Evolutionary conservation across 2,888 invertebrate species (phyloP), one percentile per base, ranked within the genome.

Genomic region (Cepaea hortensis): DNA sequence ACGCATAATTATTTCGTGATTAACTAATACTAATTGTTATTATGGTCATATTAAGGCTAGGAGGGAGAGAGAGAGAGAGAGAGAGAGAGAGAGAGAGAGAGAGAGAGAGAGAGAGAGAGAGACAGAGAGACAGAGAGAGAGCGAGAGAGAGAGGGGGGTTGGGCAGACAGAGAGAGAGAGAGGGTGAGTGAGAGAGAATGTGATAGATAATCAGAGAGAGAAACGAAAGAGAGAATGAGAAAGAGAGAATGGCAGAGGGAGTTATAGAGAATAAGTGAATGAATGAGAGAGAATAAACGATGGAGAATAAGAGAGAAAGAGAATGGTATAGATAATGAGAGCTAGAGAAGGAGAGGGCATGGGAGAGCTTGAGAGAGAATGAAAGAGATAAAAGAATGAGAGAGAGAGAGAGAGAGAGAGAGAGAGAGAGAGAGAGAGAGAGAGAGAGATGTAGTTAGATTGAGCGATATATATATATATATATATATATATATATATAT

Each of bases 361-460:
- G 48, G 18, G 76, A 76, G 48, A 50, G 50, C 48, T 76, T 15
- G 76, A 76, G 48, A 76, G 76, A 76, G 48, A 76, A 50, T 50
- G 48, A 76, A 50, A 76, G 48, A 76, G 76, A 76, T 76, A 76
- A 50, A 76, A 76, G 76, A 76, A 50, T 20, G 76, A 76, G 48
- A 55, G 76, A 76, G 48, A 55, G 76, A 76, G 48, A 55, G 76
- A 76, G 48, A 55, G 76, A 76, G 48, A 55, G 76, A 76, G 48
- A 55, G 76, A 76, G 48, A 55, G 76, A 76, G 48, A n/a, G 76
- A 50, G 48, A 55, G 76, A 76, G 48, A 55, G 76, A 76, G 48
- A 55, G 76, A 76, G 48, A 55, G 76, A 76, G 48, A 55, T 48
- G 50, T 76, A 55, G 76, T 50, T 76, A 55, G 76, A 76, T 76